A percentile compares a stretch with the other conserved stretches of the same genome.
Evolutionary conservation across 2,888 invertebrate genomes (phyloP).

Genomic region (Rhagonycha lutea): DNA sequence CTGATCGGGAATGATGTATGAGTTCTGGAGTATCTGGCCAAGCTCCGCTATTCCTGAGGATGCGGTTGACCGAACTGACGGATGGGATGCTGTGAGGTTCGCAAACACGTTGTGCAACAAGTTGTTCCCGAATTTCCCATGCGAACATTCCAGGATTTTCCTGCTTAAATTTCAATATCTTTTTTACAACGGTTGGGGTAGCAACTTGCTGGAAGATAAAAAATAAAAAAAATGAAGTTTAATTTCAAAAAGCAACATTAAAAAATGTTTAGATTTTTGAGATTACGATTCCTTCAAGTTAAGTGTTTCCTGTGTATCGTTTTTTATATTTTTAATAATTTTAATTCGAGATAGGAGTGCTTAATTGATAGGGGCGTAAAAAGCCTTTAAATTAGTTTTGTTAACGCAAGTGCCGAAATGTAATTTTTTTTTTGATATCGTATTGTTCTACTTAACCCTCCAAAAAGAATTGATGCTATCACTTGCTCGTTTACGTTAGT

Average conservation of each 20-base stretch:
- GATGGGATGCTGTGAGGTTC: slow-evolving; percentile 91
- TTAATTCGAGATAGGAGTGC: not conserved
- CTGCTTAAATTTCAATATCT: slow-evolving; percentile 90
- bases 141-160: slow-evolving; percentile 97
- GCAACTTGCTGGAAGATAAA: slow-evolving; percentile 83
- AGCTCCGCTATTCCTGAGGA: slow-evolving; percentile 84
- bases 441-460: not conserved
- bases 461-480: not conserved
- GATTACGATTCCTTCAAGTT: not conserved
- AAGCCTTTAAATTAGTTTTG: not conserved
- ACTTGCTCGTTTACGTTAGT: not conserved
- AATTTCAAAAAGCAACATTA: not conserved
- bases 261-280: not conserved
- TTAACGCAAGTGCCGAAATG: not conserved
- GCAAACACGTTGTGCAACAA: slow-evolving; percentile 87
- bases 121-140: slow-evolving; percentile 92
- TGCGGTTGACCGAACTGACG: slow-evolving; percentile 92
- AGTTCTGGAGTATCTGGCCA: slow-evolving; percentile 67
- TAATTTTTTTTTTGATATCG: not conserved
- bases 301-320: not conserved
- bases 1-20: slow-evolving; percentile 47
- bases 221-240: not conserved
- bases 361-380: not conserved
- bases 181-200: slow-evolving; percentile 93
- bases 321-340: not conserved